phyloP scores from a whole-genome alignment of 2,888 invertebrate species.

The Morpho deidamia region DNA sequence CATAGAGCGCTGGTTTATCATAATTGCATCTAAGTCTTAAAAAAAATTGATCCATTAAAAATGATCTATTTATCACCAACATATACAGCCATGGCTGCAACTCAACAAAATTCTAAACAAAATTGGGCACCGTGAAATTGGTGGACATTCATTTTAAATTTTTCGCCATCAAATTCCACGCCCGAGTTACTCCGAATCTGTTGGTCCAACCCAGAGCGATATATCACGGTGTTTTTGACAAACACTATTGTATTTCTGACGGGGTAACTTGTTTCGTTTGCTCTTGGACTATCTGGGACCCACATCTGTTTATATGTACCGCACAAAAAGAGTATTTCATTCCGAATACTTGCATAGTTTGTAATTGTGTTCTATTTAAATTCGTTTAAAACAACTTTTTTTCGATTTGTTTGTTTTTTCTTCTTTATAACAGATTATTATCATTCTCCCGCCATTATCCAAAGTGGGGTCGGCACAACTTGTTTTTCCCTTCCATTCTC shows the following conservation, averaged over 20 bases:
- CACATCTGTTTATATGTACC: background rate
- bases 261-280: constrained; percentile 15
- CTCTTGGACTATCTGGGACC: constrained; percentile 5
- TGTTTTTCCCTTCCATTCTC: too few species aligned
- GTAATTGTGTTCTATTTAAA: too few species aligned
- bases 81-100: constrained; percentile 17
- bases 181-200: constrained; percentile 45
- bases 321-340: background rate
- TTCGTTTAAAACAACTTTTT: too few species aligned
- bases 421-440: too few species aligned
- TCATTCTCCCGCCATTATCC: too few species aligned
- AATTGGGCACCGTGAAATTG: constrained; percentile 48
- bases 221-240: constrained; percentile 59
- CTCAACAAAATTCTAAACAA: constrained; percentile 36
- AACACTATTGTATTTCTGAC: constrained; percentile 55
- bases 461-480: too few species aligned
- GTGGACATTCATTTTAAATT: constrained; percentile 43
- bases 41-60: too few species aligned
- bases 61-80: background rate
- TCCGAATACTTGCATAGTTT: background rate
- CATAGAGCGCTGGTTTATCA: too few species aligned
- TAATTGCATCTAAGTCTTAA: too few species aligned
- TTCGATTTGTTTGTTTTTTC: too few species aligned
- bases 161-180: constrained; percentile 45
- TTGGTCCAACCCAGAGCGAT: constrained; percentile 38